phyloP scores from a whole-genome alignment of 2,113 vertebrate species.

The Rhinoderma darwinii region DNA sequence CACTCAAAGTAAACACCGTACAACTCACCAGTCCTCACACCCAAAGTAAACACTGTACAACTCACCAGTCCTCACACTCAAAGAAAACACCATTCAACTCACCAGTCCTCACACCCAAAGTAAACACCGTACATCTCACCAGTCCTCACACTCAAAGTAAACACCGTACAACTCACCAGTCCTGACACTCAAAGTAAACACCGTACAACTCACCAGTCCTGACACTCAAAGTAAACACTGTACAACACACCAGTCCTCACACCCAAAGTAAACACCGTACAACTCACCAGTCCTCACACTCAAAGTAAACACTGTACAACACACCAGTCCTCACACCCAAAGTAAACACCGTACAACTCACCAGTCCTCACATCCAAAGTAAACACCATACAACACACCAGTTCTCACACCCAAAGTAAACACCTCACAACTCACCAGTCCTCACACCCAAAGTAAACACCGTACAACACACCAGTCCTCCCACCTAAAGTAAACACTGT shows the following conservation, averaged over 20 bases:
- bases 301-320: not conserved
- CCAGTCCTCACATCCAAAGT: not conserved
- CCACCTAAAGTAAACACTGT: not conserved
- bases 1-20: not conserved
- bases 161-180: not conserved
- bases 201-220: no score
- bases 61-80: not conserved
- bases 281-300: not conserved
- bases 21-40: not conserved
- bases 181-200: not conserved
- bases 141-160: not conserved
- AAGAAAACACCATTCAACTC: not conserved
- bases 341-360: not conserved
- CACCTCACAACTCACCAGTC: not conserved
- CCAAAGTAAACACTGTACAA: not conserved
- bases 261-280: not conserved
- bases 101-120: not conserved
- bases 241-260: not conserved
- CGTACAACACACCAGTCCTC: not conserved
- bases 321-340: not conserved
- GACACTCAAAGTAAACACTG: not conserved
- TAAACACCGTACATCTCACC: not conserved
- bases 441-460: not conserved
- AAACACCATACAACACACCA: not conserved
- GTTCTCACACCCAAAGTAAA: not conserved